phyloP scores from a whole-genome alignment of 2,113 vertebrate species.

The Jaculus jaculus region DNA sequence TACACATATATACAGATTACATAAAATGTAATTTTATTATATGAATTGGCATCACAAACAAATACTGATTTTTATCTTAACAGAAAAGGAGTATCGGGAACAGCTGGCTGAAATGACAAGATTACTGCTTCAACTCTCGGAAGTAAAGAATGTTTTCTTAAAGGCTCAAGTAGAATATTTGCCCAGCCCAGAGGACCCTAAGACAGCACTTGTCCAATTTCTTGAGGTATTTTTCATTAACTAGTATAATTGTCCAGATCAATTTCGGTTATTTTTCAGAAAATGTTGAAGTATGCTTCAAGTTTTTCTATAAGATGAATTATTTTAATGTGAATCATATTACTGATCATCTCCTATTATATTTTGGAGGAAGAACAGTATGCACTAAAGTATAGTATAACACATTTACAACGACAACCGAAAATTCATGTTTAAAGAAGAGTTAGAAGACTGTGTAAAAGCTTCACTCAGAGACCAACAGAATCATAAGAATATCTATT shows the following conservation, averaged over 20 bases:
- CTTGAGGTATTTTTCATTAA: slow-evolving; percentile 89
- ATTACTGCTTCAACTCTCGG: slow-evolving; percentile 91
- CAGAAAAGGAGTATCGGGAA: slow-evolving; percentile 88
- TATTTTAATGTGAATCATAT: slow-evolving; percentile 33
- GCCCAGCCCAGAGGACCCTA: slow-evolving; percentile 86
- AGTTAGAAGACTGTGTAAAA: slow-evolving; percentile 17
- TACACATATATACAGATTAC: not conserved
- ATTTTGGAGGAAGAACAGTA: slow-evolving; percentile 44
- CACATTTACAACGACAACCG: not conserved
- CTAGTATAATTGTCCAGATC: slow-evolving; percentile 38
- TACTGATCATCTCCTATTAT: slow-evolving; percentile 12
- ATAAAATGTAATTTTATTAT: not conserved
- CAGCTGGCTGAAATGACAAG: slow-evolving; percentile 94
- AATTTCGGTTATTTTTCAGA: not conserved
- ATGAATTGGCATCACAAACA: not conserved
- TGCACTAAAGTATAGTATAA: not conserved
- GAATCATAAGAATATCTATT: not conserved
- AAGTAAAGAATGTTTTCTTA: slow-evolving; percentile 90
- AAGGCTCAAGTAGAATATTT: slow-evolving; percentile 84
- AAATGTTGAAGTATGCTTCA: slow-evolving; percentile 25
- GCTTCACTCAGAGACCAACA: not conserved
- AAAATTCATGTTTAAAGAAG: slow-evolving; percentile 51
- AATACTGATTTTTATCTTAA: slow-evolving; percentile 59
- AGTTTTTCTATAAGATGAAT: slow-evolving; percentile 36
- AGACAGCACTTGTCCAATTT: slow-evolving; percentile 88